A percentile compares a stretch with the other conserved stretches of the same genome.
These are phyloP conservation scores for Papilio machaon DNA, from an alignment of 1,140 invertebrate species.

Conservation along the genomic window DNA sequence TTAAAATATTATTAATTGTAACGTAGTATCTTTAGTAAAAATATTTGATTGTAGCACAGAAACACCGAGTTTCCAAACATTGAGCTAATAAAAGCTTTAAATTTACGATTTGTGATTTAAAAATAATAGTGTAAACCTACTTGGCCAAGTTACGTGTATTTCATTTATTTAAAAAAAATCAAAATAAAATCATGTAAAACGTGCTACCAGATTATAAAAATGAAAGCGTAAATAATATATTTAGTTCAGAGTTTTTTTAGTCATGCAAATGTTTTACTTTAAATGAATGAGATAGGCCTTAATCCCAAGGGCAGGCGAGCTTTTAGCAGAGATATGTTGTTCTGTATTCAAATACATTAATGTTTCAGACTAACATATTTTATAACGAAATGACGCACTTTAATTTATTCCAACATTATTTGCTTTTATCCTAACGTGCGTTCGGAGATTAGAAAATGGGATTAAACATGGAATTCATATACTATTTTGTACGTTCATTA, in stretches of 20 bases:
- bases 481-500: not conserved
- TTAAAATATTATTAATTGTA: no score
- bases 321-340: slow-evolving; percentile 7
- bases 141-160: no score
- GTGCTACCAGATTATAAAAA: not conserved
- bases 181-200: no score
- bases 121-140: no score
- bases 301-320: not conserved
- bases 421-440: not conserved
- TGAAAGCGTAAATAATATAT: not conserved
- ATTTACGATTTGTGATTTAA: no score
- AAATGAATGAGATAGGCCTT: not conserved
- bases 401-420: slow-evolving; percentile 1
- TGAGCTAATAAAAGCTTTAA: no score
- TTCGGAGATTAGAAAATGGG: not conserved
- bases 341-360: slow-evolving; percentile 16
- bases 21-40: no score
- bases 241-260: not conserved
- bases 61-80: no score
- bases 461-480: not conserved
- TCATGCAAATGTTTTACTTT: slow-evolving; percentile 4
- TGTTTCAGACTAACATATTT: slow-evolving; percentile 2
- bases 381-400: not conserved
- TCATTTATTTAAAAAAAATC: no score
- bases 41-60: no score